These are phyloP conservation scores for Mus spretus DNA, from an alignment of 2,797 vertebrate genomes.

Conservation along the genomic window DNA sequence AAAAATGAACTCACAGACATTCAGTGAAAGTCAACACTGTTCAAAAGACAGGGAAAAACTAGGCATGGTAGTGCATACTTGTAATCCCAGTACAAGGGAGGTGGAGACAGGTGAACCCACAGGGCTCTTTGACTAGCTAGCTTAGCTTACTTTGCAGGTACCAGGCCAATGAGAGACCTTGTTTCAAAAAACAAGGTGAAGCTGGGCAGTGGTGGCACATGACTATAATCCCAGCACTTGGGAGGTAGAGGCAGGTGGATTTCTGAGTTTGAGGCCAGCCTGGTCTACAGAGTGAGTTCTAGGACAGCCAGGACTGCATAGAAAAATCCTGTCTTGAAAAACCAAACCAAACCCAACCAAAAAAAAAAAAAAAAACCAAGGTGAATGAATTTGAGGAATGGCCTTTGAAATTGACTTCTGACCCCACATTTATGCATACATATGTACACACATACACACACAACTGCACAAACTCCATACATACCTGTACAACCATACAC, in stretches of 20 bases:
- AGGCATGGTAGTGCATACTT: neutral
- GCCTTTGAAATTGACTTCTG: neutral
- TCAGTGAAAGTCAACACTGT: neutral
- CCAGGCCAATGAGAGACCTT: neutral
- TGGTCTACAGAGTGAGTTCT: too few species aligned
- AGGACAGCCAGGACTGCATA: too few species aligned
- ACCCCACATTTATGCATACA: neutral
- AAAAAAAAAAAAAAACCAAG: neutral
- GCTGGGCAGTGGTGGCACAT: too few species aligned
- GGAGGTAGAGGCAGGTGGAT: too few species aligned
- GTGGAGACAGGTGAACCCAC: neutral
- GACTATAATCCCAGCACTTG: too few species aligned
- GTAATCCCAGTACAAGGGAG: neutral
- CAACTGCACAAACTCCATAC: neutral
- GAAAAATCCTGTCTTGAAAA: too few species aligned
- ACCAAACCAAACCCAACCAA: too few species aligned
- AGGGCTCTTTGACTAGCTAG: neutral
- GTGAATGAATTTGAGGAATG: neutral
- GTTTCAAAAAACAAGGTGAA: neutral
- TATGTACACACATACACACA: neutral
- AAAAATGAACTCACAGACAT: neutral
- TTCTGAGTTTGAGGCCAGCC: too few species aligned
- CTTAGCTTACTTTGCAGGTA: neutral
- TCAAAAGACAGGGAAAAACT: neutral
- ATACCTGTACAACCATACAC: neutral